Conservation (phyloP, 1,140 invertebrate genomes). For the Eciton burchellii region DNA sequence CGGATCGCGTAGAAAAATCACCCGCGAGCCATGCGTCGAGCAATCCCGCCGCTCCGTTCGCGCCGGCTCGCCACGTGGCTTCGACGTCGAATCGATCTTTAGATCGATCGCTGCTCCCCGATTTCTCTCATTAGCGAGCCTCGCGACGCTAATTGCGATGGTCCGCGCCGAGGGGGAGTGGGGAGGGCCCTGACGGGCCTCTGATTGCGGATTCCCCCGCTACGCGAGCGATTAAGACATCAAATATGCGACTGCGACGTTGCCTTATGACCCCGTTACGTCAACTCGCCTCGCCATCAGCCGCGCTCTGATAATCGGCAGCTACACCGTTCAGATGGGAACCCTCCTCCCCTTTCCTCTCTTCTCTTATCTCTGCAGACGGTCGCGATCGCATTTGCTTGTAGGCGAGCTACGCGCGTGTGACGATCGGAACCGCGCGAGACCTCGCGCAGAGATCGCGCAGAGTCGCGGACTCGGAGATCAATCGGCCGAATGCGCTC, state of each 20-base stretch:
- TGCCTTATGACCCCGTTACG: constrained; percentile 57
- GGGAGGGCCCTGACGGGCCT: too few species aligned
- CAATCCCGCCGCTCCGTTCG: too few species aligned
- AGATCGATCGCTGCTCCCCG: background rate
- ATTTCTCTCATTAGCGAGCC: background rate
- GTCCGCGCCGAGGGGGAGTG: background rate
- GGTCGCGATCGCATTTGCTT: constrained; percentile 55
- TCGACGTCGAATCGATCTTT: background rate
- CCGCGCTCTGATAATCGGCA: constrained; percentile 76
- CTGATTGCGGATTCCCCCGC: background rate
- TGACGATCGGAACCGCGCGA: too few species aligned
- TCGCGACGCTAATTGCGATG: background rate
- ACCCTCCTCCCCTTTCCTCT: too few species aligned
- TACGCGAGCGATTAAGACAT: constrained; percentile 66
- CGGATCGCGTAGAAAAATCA: background rate
- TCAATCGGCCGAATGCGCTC: too few species aligned
- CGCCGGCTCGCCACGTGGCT: too few species aligned
- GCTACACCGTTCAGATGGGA: constrained; percentile 64
- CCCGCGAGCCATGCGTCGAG: background rate
- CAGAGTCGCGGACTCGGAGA: too few species aligned
- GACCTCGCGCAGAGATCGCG: too few species aligned
- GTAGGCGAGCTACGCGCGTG: too few species aligned
- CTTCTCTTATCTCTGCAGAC: constrained; percentile 5
- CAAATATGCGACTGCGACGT: constrained; percentile 52
- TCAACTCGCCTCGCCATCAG: constrained; percentile 49